Percentiles rank a stretch among this genome's conserved stretches.
These are phyloP conservation scores for Zaprionus taronus DNA, from an alignment of 1,140 invertebrate species.

Conservation along the genomic window DNA sequence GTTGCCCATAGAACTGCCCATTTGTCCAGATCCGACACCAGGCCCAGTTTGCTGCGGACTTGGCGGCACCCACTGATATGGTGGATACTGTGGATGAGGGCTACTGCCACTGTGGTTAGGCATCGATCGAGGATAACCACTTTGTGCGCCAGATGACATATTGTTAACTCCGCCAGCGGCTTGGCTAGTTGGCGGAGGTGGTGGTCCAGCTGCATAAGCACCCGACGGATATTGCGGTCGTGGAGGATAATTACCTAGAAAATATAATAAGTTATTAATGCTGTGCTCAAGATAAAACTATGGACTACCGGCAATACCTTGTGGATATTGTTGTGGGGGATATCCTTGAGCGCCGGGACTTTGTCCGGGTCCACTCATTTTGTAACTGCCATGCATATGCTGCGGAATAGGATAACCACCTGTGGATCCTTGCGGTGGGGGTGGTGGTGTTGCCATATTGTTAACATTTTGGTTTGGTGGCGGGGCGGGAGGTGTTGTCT, in stretches of 20 bases:
- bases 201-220: conserved; percentile 84
- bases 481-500: conserved; percentile 83
- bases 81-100: conserved; percentile 85
- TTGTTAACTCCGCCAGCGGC: conserved; percentile 76
- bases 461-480: conserved; percentile 85
- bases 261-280: conserved; percentile 8
- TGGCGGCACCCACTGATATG: conserved; percentile 85
- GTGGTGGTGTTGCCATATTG: conserved; percentile 85
- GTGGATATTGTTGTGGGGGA: conserved; percentile 87
- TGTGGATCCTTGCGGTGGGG: conserved; percentile 75
- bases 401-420: conserved; percentile 78
- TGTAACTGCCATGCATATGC: conserved; percentile 82
- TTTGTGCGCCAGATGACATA: conserved; percentile 80
- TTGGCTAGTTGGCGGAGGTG: conserved; percentile 71
- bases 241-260: conserved; percentile 86
- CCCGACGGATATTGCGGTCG: conserved; percentile 86
- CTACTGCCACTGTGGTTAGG: conserved; percentile 85
- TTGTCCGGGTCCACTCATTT: conserved; percentile 75
- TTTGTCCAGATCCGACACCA: conserved; percentile 61
- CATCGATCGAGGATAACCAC: conserved; percentile 85
- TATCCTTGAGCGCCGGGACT: conserved; percentile 85
- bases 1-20: conserved; percentile 75
- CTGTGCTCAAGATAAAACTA: not conserved
- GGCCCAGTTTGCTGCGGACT: conserved; percentile 74
- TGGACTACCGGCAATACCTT: conserved; percentile 64